Base-by-base conservation (phyloP, 2,113 vertebrate genomes). In the Nyctibius bracteatus region DNA sequence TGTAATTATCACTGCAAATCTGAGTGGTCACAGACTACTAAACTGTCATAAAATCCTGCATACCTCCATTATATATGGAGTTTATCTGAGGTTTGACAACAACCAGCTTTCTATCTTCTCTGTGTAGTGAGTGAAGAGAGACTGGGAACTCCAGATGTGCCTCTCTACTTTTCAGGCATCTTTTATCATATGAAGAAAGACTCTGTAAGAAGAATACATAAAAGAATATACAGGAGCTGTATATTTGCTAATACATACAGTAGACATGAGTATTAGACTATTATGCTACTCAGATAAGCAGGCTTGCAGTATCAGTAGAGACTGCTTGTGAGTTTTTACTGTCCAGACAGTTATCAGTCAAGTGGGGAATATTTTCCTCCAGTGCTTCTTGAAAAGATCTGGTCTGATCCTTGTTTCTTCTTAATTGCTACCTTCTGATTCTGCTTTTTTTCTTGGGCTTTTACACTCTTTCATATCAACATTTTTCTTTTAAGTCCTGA, bases 1-100 rank as follows among this genome's bases (percentile, higher is more conserved):
- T 79, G 15, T 17, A 67, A 49, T 37, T 85, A 19, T 79, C 5
- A 20, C 4, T 71, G 22, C 7, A 81, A 70, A 85, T 41, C 22
- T 71, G 61, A 24, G 13, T 66, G 44, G 23, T n/a, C 67, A 30
- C 4, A 58, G 20, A n/a, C 43, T 3, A 0, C 14, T 82, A 58
- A 43, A 7, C 23, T 21, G 35, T 62, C 14, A 16, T 31, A 68
- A 78, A 86, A 41, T 23, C 37, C n/a, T 63, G 22, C 17, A 79
- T 24, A 46, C 14, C 2, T 52, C 24, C 22, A 27, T 28, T 54
- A 19, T 33, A 39, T 41, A 5, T 14, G 13, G 4, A 0, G 0
- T 54, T 92, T 67, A 37, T 74, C 46, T 41, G 31, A 66, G 14
- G 62, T 90, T 81, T 51, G 19, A 74, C 6, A 44, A 1, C 19